Percentiles rank a stretch among this genome's conserved stretches.
phyloP scores from a whole-genome alignment of 2,888 invertebrate genomes.

The Abscondita cerata region DNA sequence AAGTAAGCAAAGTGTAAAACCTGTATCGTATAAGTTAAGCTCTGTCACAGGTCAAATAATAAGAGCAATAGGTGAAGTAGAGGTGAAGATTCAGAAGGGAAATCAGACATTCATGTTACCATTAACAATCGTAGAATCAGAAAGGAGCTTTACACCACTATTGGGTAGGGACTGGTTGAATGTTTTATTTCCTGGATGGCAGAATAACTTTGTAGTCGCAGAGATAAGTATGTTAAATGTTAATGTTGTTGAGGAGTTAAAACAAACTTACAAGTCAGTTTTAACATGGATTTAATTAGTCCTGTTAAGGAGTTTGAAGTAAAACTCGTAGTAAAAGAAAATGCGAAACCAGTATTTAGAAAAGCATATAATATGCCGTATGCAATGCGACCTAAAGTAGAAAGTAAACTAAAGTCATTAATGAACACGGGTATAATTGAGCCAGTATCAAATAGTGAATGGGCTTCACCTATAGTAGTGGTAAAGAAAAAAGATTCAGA shows the following conservation, averaged over 20 bases:
- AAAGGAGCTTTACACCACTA: neutral
- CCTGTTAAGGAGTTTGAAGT: no score
- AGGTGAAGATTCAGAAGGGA: neutral
- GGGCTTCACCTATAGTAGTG: no score
- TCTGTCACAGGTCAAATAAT: no score
- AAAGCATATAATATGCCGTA: neutral
- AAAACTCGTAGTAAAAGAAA: neutral
- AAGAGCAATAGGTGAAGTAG: conserved; percentile 7
- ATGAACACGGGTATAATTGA: neutral
- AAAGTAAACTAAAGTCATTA: conserved; percentile 2
- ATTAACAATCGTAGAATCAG: neutral
- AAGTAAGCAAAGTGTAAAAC: no score
- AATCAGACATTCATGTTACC: neutral
- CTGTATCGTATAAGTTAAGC: no score
- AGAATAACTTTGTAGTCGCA: neutral
- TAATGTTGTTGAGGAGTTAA: neutral
- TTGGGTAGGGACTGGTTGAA: neutral
- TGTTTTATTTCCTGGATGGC: conserved; percentile 1
- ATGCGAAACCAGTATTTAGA: conserved; percentile 8
- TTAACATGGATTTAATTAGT: conserved; percentile 5
- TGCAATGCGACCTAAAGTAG: neutral
- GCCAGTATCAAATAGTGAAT: neutral
- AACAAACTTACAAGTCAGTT: neutral
- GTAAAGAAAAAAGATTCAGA: no score
- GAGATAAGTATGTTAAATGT: neutral